Base-by-base conservation (phyloP, 2,113 vertebrate genomes). In the Coregonus clupeaformis region DNA sequence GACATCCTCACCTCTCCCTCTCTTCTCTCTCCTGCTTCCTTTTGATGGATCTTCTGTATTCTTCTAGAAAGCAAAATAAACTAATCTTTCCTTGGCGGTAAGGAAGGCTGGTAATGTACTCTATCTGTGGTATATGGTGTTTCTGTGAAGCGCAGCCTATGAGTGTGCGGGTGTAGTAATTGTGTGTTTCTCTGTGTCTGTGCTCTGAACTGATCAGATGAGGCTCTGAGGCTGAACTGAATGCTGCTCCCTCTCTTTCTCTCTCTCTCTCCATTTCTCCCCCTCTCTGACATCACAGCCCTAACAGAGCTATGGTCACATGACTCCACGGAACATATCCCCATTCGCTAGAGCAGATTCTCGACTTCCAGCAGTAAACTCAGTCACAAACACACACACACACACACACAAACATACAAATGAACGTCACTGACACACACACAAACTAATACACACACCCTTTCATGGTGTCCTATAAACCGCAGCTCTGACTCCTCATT, bases 211-310 rank as follows among this genome's bases (percentile, higher is more conserved):
- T 84, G 85, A 85, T n/a, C 45, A 63, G 71, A 32, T 77, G 86
- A 80, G 64, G 69, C 62, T 68, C 20, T 63, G 72, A 32, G 76
- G 86, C 85, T 20, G 77, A 85, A 88, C 89, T 89, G 55, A 82
- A 86, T 85, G 77, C 70, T 71, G 70, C n/a, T 42, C 73, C 72
- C 65, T 72, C 27, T 68, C 20, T 20, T 27, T 71, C 49, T 11
- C 36, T 42, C 20, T 57, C 27, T 57, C 30, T 32, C 18, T 78
- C 76, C 80, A 68, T 79, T 47, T 85, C 62, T 60, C 82, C 81
- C 73, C 81, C 83, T 79, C 79, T 84, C 76, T 91, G 89, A 92
- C 92, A 87, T 91, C 91, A 92, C 85, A 85, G 64, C 75, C 59
- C 72, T 80, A 36, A 78, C 70, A 52, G 60, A 73, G 79, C 82